phyloP scores from a whole-genome alignment of 2,113 vertebrate genomes.

The Eptesicus fuscus region DNA sequence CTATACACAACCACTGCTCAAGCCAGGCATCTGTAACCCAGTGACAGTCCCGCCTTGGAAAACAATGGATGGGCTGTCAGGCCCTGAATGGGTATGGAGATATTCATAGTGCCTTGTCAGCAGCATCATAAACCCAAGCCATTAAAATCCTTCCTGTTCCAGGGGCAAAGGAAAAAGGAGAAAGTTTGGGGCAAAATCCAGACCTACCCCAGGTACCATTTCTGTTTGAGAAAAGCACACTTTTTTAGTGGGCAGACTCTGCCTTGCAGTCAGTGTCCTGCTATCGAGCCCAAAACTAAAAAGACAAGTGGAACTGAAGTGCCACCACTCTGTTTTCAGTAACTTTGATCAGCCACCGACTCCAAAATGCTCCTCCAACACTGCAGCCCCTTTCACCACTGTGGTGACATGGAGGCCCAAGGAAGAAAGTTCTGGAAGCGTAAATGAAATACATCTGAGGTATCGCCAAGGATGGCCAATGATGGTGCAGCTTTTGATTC shows the following conservation, averaged over 20 bases:
- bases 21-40: neutral
- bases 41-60: accelerated
- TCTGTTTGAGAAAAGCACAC: neutral
- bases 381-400: too few species aligned
- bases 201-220: neutral
- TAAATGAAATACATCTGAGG: neutral
- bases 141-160: neutral
- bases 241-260: neutral
- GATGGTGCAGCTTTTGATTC: neutral
- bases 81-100: neutral
- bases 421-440: neutral
- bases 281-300: neutral
- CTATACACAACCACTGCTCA: neutral
- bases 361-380: neutral
- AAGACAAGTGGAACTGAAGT: neutral
- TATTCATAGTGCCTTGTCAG: neutral
- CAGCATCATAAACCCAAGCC: neutral
- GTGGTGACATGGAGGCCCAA: accelerated
- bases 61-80: neutral
- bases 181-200: neutral
- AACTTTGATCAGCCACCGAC: neutral
- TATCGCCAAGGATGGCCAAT: accelerated
- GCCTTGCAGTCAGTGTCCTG: neutral
- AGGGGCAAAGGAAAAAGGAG: neutral
- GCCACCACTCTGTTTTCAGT: neutral